phyloP scores from a whole-genome alignment of 2,888 invertebrate genomes.

The Apomyelois bistriatella region DNA sequence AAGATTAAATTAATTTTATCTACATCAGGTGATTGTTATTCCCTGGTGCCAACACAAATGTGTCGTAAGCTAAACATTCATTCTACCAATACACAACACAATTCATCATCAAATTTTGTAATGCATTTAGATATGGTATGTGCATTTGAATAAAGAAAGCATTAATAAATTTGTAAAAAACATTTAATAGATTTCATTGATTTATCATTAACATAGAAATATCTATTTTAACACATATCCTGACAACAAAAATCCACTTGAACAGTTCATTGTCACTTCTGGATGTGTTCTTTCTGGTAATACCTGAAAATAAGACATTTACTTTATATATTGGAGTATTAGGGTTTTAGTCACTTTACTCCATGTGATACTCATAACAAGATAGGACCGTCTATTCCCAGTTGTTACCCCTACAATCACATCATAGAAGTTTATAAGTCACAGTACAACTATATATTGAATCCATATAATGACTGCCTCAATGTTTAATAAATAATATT shows the following conservation, averaged over 20 bases:
- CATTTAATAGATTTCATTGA: conserved; percentile 26
- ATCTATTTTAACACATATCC: conserved; percentile 80
- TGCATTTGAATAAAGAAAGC: conserved; percentile 59
- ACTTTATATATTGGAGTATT: too few species aligned
- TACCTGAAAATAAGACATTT: conserved; percentile 45
- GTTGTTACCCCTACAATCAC: too few species aligned
- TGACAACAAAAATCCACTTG: conserved; percentile 93
- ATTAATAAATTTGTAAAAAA: conserved; percentile 49
- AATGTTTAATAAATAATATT: too few species aligned
- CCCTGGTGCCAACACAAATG: too few species aligned
- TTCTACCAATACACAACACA: conserved; percentile 21
- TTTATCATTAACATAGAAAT: background rate
- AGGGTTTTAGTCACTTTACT: too few species aligned
- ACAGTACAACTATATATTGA: too few species aligned
- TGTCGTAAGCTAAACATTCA: conserved; percentile 18
- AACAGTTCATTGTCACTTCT: conserved; percentile 92
- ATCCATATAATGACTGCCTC: too few species aligned
- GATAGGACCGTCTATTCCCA: too few species aligned
- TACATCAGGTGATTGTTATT: conserved; percentile 17
- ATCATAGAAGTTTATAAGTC: too few species aligned
- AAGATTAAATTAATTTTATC: background rate
- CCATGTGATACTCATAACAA: too few species aligned
- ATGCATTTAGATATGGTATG: conserved; percentile 60
- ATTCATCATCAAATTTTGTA: conserved; percentile 48
- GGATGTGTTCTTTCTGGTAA: conserved; percentile 96